Base-by-base conservation (phyloP, 2,797 vertebrate species). In the Luscinia megarhynchos region DNA sequence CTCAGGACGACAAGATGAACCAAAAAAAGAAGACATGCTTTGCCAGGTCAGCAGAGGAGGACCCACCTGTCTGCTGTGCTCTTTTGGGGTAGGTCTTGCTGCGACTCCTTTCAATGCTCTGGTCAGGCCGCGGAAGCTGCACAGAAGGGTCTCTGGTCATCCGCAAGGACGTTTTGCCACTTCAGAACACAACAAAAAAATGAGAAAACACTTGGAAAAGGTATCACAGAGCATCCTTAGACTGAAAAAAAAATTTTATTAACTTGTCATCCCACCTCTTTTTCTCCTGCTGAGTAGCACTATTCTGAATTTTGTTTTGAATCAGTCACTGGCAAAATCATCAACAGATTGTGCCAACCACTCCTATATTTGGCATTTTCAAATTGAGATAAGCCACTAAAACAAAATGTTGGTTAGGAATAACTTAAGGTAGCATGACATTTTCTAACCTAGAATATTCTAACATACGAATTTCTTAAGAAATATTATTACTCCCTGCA, bases 81-180 rank as follows among this genome's bases (percentile, higher is more conserved):
- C 98, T 98, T 97, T 98, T 99, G 17, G 98, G 98, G 73, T 99
- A 99, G 6, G 98, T 99, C 96, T 99, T 99, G 94, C 98, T 99
- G 85, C 98, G 97, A 92, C 97, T 98, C 93, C 98, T 98, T 83
- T 97, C 97, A 95, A 99, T 98, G 73, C 96, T 97, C 88, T 98
- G 98, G 94, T 98, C 97, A 30, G 98, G 98, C 79, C 98, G 98
- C 0, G 98, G 98, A 40, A 99, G 98, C 62, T 97, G 97, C 59
- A 98, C 77, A 53, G 98, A 98, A 93, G 97, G 96, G 77, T 98
- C 98, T 97, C 98, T 98, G 91, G 97, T 98, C 97, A 99, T 98
- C 85, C 98, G 98, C 62, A 98, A 96, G 68, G 98, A 98, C 12
- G 98, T 98, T 85, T 98, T 98, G 78, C 98, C 98, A 96, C 98